Conservation (phyloP, 2,113 vertebrate genomes). For the Hippocampus mohnikei region DNA sequence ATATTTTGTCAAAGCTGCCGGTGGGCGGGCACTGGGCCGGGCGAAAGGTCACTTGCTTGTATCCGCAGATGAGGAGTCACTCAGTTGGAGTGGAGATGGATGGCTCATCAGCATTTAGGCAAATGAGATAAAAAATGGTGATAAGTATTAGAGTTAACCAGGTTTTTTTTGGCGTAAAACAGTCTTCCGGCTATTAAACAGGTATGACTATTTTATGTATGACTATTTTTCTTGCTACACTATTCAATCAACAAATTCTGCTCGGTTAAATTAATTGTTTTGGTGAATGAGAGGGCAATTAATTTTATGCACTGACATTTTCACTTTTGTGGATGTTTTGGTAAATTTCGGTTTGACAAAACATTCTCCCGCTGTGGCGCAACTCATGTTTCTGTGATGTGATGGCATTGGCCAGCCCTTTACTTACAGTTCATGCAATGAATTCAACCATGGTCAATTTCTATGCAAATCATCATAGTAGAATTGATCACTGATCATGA, state of each 20-base stretch:
- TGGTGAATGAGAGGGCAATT: background rate
- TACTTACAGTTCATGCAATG: background rate
- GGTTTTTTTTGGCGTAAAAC: background rate
- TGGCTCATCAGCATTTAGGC: slow-evolving; percentile 44
- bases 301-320: no score
- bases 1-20: slow-evolving; percentile 54
- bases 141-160: slow-evolving; percentile 26
- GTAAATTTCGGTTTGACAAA: no score
- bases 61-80: slow-evolving; percentile 44
- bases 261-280: background rate
- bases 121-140: slow-evolving; percentile 38
- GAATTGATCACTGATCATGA: no score
- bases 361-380: no score
- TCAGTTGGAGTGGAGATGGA: slow-evolving; percentile 32
- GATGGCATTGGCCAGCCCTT: no score
- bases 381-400: no score
- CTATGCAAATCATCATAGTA: no score
- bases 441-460: background rate
- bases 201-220: background rate
- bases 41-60: slow-evolving; percentile 49
- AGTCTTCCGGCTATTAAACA: background rate
- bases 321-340: no score
- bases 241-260: background rate
- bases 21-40: slow-evolving; percentile 2
- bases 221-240: background rate